Evolutionary conservation across 2,888 invertebrate species (phyloP).

Genomic region (Pheosia gnoma): DNA sequence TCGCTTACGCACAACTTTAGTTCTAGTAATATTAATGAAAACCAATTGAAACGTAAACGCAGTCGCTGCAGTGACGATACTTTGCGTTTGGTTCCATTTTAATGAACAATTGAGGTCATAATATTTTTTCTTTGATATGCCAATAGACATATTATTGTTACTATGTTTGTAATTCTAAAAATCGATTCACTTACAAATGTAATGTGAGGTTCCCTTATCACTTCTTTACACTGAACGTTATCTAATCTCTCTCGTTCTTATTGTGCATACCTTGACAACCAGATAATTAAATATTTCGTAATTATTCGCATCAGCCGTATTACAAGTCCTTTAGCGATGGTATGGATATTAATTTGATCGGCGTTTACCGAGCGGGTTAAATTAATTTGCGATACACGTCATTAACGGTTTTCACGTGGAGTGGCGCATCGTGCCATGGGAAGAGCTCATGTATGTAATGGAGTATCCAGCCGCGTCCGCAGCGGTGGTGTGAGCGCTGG

Average conservation of each 20-base stretch:
- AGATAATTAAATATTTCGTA: conserved; percentile 20
- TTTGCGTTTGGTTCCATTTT: background rate
- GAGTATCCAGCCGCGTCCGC: conserved; percentile 17
- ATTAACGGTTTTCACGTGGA: conserved; percentile 4
- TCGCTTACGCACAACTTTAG: conserved; percentile 3
- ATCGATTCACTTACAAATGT: conserved; percentile 7
- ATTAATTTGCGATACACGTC: conserved; percentile 19
- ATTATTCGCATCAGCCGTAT: background rate
- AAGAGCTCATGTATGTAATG: conserved; percentile 32
- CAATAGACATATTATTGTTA: background rate
- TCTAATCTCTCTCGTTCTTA: conserved; percentile 44
- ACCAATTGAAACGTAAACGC: conserved; percentile 6
- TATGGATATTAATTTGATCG: background rate
- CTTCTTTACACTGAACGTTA: conserved; percentile 31
- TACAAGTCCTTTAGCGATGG: conserved; percentile 1
- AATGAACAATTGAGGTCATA: background rate
- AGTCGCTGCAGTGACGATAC: background rate
- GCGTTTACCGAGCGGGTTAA: conserved; percentile 14
- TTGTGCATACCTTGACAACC: conserved; percentile 24
- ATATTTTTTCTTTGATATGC: background rate
- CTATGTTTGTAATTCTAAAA: conserved; percentile 4
- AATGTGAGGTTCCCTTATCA: conserved; percentile 31
- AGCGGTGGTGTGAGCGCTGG: conserved; percentile 13
- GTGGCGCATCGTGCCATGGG: conserved; percentile 19
- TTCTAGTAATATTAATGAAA: background rate